phyloP scores from a whole-genome alignment of 2,888 invertebrate genomes.

The Hirtodrosophila confusa region DNA sequence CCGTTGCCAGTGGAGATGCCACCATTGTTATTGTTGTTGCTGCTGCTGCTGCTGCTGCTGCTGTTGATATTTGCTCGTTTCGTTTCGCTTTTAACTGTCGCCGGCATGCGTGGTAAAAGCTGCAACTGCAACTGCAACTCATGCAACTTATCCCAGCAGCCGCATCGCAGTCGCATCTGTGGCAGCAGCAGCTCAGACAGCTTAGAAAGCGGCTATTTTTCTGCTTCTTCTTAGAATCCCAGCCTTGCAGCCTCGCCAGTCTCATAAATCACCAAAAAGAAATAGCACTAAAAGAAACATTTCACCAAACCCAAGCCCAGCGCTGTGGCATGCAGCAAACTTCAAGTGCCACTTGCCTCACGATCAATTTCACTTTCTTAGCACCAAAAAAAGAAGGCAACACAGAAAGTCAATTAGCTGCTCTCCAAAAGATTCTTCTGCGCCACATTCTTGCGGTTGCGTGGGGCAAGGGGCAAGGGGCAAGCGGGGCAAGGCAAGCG shows the following conservation, averaged over 20 bases:
- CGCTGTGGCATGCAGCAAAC: conserved; percentile 4
- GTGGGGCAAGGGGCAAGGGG: background rate
- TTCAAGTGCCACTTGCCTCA: conserved; percentile 46
- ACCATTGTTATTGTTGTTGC: conserved; percentile 44
- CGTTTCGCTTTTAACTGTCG: conserved; percentile 68
- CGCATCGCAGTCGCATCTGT: conserved; percentile 26
- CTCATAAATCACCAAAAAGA: conserved; percentile 29
- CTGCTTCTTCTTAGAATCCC: conserved; percentile 44
- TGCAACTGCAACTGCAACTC: conserved; percentile 60
- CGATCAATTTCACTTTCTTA: conserved; percentile 77
- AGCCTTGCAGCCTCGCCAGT: conserved; percentile 13
- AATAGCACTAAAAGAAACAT: background rate
- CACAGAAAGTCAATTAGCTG: conserved; percentile 76
- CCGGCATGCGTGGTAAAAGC: conserved; percentile 59
- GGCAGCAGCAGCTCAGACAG: conserved; percentile 34
- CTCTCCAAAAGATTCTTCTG: conserved; percentile 66
- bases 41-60: conserved; percentile 24
- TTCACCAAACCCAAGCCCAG: background rate
- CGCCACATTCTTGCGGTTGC: background rate
- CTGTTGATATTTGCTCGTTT: conserved; percentile 51
- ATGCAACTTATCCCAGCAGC: conserved; percentile 57
- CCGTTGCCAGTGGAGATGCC: conserved; percentile 26
- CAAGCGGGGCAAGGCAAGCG: background rate
- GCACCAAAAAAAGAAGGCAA: conserved; percentile 30
- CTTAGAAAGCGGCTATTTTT: conserved; percentile 63